These are phyloP conservation scores for Eristalinus aeneus DNA, from an alignment of 2,888 invertebrate species.

Conservation along the genomic window DNA sequence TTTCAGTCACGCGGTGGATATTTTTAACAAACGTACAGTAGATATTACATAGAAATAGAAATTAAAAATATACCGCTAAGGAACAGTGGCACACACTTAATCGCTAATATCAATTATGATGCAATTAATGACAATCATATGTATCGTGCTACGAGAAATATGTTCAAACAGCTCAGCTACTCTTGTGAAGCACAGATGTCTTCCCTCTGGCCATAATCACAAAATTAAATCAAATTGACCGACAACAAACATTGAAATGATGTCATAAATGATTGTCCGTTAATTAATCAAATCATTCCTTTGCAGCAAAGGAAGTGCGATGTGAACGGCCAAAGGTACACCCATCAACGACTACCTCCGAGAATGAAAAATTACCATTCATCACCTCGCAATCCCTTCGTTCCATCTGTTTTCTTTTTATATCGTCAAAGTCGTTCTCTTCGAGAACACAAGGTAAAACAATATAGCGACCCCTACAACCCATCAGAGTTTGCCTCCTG, in stretches of 20 bases:
- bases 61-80: no score
- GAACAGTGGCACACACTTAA: background rate
- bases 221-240: constrained; percentile 63
- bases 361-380: constrained; percentile 67
- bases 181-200: constrained; percentile 8
- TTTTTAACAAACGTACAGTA: no score
- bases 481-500: constrained; percentile 14
- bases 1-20: no score
- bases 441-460: background rate
- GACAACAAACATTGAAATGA: constrained; percentile 60
- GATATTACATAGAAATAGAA: no score
- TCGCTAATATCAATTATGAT: constrained; percentile 9
- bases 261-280: constrained; percentile 52
- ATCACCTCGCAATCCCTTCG: constrained; percentile 19
- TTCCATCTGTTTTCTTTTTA: background rate
- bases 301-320: constrained; percentile 1
- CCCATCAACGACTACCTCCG: constrained; percentile 8
- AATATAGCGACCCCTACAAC: background rate
- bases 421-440: background rate
- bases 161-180: no score
- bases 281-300: constrained; percentile 65
- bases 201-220: constrained; percentile 14
- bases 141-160: constrained; percentile 35
- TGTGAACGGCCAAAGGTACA: constrained; percentile 27
- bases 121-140: constrained; percentile 29